phyloP scores from a whole-genome alignment of 2,797 vertebrate species.

The Poecilia velifera region DNA sequence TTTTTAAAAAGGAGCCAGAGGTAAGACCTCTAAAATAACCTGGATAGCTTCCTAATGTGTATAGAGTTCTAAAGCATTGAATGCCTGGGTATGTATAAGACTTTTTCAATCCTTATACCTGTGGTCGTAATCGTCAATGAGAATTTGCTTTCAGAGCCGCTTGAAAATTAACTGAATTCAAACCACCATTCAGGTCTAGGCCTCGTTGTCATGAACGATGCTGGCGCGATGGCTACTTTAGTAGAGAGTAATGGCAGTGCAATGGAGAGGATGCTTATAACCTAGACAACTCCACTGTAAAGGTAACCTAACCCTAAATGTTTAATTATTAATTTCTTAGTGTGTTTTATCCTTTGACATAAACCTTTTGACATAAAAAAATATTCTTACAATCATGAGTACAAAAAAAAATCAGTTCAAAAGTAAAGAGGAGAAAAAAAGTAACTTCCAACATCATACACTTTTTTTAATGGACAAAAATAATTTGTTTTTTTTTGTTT shows the following conservation, averaged over 20 bases:
- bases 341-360: slow-evolving; percentile 88
- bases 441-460: slow-evolving; percentile 76
- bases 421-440: slow-evolving; percentile 73
- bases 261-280: slow-evolving; percentile 98
- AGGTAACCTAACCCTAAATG: slow-evolving; percentile 98
- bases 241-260: slow-evolving; percentile 95
- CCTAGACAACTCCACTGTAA: slow-evolving; percentile 95
- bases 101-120: slow-evolving; percentile 88
- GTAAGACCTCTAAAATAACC: slow-evolving; percentile 90
- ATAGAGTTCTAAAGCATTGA: slow-evolving; percentile 86
- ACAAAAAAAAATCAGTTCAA: slow-evolving; percentile 76
- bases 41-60: slow-evolving; percentile 88
- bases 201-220: slow-evolving; percentile 90
- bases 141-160: slow-evolving; percentile 81
- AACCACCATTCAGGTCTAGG: slow-evolving; percentile 93
- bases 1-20: slow-evolving; percentile 90
- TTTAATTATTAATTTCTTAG: slow-evolving; percentile 96
- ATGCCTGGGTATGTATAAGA: slow-evolving; percentile 88
- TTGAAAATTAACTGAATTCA: slow-evolving; percentile 93
- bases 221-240: slow-evolving; percentile 90
- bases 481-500: slow-evolving; percentile 77
- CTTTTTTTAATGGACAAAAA: slow-evolving; percentile 77
- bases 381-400: slow-evolving; percentile 83
- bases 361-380: slow-evolving; percentile 87
- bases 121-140: slow-evolving; percentile 84